These are phyloP conservation scores for Condylostylus longicornis DNA, from an alignment of 1,140 invertebrate genomes.

Conservation along the genomic window DNA sequence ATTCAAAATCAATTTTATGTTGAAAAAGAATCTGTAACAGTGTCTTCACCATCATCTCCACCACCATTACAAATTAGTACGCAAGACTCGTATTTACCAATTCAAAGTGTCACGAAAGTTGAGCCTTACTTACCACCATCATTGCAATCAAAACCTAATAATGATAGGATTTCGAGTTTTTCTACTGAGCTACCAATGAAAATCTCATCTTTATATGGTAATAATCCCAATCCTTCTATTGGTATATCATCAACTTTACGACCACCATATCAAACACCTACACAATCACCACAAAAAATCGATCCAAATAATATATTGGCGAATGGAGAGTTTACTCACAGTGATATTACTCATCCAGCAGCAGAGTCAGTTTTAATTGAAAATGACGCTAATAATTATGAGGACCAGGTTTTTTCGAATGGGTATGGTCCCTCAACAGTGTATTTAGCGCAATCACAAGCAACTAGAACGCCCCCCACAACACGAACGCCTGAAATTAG, in stretches of 20 bases:
- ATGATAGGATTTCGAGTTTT: conserved; percentile 13
- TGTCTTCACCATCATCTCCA: conserved; percentile 10
- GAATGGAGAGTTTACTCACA: conserved; percentile 26
- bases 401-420: conserved; percentile 28
- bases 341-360: conserved; percentile 29
- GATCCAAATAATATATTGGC: conserved; percentile 10
- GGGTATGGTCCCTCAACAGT: conserved; percentile 27
- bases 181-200: conserved; percentile 27
- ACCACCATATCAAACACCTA: conserved; percentile 13
- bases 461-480: conserved; percentile 1
- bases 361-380: conserved; percentile 27
- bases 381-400: conserved; percentile 3
- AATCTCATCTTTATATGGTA: no score
- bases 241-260: neutral
- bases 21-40: conserved; percentile 22
- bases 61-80: conserved; percentile 24
- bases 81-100: conserved; percentile 22
- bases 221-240: neutral
- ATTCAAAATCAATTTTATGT: conserved; percentile 14
- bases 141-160: conserved; percentile 16
- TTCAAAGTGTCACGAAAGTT: neutral
- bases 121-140: conserved; percentile 1
- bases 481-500: conserved; percentile 1
- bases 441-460: conserved; percentile 16
- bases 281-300: conserved; percentile 13